phyloP scores from a whole-genome alignment of 2,888 invertebrate genomes.

The Deilephila porcellus region DNA sequence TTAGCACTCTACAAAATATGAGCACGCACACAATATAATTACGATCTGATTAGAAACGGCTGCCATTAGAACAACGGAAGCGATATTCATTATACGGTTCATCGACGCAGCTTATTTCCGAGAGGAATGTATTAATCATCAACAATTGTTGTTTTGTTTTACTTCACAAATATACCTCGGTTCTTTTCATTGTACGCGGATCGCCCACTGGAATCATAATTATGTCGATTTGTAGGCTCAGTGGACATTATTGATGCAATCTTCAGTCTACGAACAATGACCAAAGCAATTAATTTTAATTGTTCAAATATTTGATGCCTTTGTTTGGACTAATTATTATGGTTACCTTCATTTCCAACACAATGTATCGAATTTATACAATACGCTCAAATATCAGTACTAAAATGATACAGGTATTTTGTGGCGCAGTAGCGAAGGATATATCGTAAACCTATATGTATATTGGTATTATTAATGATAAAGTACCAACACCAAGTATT shows the following conservation, averaged over 20 bases:
- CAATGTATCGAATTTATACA: not conserved
- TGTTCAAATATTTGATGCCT: conserved; percentile 50
- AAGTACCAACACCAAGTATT: too few relatives aligned
- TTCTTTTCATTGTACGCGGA: conserved; percentile 56
- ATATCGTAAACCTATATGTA: too few relatives aligned
- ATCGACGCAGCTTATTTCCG: conserved; percentile 44
- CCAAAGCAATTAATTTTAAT: conserved; percentile 54
- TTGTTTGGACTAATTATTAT: conserved; percentile 39
- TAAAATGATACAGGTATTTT: too few relatives aligned
- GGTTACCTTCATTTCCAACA: not conserved
- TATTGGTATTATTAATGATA: too few relatives aligned
- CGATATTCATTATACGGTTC: conserved; percentile 39
- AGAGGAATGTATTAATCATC: conserved; percentile 50
- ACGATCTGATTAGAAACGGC: conserved; percentile 29
- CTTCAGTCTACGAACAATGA: conserved; percentile 57
- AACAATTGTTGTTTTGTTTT: conserved; percentile 53
- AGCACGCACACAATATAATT: conserved; percentile 35
- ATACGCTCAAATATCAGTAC: not conserved
- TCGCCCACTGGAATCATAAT: conserved; percentile 55
- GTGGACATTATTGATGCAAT: conserved; percentile 57
- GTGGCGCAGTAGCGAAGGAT: too few relatives aligned
- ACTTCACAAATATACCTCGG: conserved; percentile 49
- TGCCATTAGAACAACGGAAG: conserved; percentile 31
- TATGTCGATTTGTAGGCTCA: conserved; percentile 48
- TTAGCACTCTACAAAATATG: not conserved